A percentile compares a stretch with the other conserved stretches of the same genome.
phyloP scores from a whole-genome alignment of 37 sponge, comb jelly and placozoan genomes.

The Haliclona indistincta region DNA sequence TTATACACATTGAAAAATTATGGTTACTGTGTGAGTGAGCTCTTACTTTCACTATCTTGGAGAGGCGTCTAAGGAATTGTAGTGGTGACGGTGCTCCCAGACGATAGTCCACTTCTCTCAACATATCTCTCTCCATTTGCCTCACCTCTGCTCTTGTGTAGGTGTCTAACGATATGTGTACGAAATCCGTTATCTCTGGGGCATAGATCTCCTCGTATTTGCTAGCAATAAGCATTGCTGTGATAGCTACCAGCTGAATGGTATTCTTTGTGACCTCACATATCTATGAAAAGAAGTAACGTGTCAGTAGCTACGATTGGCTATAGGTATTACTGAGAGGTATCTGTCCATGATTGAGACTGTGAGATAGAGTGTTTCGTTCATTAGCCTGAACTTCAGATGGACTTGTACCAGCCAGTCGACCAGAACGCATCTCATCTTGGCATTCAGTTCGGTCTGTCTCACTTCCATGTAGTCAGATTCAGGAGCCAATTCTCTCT shows the following conservation, averaged over 20 bases:
- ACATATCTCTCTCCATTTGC: constrained; percentile 79
- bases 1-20: constrained; percentile 4
- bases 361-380: constrained; percentile 43
- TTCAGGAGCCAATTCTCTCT: constrained; percentile 24
- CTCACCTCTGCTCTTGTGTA: constrained; percentile 67
- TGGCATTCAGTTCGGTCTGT: constrained; percentile 18
- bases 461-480: constrained; percentile 30
- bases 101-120: constrained; percentile 60
- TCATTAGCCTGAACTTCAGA: constrained; percentile 31
- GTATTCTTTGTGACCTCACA: constrained; percentile 38
- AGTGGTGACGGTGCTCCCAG: constrained; percentile 66
- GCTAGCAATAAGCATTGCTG: constrained; percentile 83
- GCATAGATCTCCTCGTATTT: constrained; percentile 94
- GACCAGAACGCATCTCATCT: constrained; percentile 20
- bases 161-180: constrained; percentile 82
- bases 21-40: not conserved
- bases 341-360: constrained; percentile 29
- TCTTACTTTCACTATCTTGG: constrained; percentile 68
- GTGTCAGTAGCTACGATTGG: not conserved
- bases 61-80: constrained; percentile 84
- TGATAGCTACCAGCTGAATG: constrained; percentile 88
- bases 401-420: constrained; percentile 59
- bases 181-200: constrained; percentile 78
- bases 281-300: not conserved
- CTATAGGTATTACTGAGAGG: not conserved